Evolutionary conservation across 2,797 vertebrate species (phyloP).

Genomic region (Urocyon cinereoargenteus): DNA sequence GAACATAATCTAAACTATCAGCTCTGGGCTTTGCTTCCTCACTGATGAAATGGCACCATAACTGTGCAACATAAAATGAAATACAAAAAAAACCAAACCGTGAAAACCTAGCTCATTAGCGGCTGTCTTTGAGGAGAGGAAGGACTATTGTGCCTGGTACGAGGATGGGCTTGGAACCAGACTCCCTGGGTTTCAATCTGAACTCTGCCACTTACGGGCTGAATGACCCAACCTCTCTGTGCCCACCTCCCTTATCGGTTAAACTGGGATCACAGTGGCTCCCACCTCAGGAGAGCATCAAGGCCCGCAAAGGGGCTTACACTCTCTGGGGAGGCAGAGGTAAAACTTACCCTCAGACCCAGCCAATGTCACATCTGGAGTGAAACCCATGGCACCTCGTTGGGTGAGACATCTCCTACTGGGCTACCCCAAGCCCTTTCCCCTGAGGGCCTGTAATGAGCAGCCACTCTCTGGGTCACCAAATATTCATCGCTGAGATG

Average conservation of each 20-base stretch:
- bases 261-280: not conserved
- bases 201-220: not conserved
- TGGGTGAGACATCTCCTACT: not conserved
- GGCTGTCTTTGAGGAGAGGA: not conserved
- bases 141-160: fast-evolving
- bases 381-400: fast-evolving
- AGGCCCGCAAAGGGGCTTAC: fast-evolving
- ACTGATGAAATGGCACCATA: not conserved
- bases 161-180: not conserved
- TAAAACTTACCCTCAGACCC: not conserved
- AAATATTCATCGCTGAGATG: not conserved
- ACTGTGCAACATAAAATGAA: not conserved
- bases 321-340: not conserved
- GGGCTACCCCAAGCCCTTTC: not conserved
- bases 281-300: fast-evolving
- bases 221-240: not conserved
- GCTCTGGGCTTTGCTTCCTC: not conserved
- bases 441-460: fast-evolving
- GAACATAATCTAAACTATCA: not conserved
- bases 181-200: not conserved
- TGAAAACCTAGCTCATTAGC: not conserved
- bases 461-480: not conserved
- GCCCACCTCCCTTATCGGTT: not conserved
- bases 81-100: not conserved
- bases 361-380: fast-evolving